A percentile compares a stretch with the other conserved stretches of the same genome.
Evolutionary conservation across 1,140 invertebrate genomes (phyloP).

Genomic region (Drosophila navojoa): DNA sequence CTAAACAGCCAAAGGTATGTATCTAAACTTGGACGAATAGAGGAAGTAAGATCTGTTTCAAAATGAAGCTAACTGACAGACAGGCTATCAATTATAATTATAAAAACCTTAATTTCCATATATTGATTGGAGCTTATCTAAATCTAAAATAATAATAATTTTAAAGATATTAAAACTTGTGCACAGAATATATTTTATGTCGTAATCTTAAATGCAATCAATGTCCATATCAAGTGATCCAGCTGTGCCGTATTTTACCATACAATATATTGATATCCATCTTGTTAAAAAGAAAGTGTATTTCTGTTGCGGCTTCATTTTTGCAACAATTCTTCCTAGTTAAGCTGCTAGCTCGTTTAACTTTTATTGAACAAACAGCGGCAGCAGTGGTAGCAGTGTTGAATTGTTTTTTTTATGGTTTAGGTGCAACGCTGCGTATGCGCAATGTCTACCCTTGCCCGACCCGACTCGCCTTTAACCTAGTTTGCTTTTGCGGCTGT

Average conservation of each 20-base stretch:
- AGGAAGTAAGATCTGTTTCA: too few species aligned
- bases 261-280: too few species aligned
- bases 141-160: too few species aligned
- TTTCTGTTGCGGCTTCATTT: background rate
- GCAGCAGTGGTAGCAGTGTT: slow-evolving; percentile 22
- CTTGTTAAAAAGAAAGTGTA: background rate
- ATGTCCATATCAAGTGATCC: too few species aligned
- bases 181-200: too few species aligned
- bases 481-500: slow-evolving; percentile 38
- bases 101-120: too few species aligned
- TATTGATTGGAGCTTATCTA: too few species aligned
- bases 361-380: slow-evolving; percentile 77
- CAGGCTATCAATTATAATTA: background rate
- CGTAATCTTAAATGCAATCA: too few species aligned
- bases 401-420: slow-evolving; percentile 48
- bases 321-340: background rate
- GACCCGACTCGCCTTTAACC: slow-evolving; percentile 54
- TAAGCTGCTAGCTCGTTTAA: slow-evolving; percentile 22
- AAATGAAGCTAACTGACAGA: background rate
- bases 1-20: background rate
- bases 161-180: too few species aligned
- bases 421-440: slow-evolving; percentile 68
- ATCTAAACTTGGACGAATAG: background rate
- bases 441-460: slow-evolving; percentile 39
- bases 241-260: too few species aligned